These are phyloP conservation scores for Drosophila murphyi DNA, from an alignment of 1,140 invertebrate species.

Conservation along the genomic window DNA sequence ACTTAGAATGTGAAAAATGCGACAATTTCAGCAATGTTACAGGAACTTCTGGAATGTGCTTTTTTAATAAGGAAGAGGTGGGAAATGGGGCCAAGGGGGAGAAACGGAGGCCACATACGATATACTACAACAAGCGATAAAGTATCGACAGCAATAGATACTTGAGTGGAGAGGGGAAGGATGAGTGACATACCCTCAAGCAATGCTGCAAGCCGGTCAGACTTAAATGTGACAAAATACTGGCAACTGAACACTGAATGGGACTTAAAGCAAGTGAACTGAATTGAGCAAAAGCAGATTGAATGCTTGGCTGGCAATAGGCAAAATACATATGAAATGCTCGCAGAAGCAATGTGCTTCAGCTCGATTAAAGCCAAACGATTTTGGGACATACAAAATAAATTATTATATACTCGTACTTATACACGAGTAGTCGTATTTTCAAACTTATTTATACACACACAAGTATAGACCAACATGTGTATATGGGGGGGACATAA, in stretches of 20 bases:
- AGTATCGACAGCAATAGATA: conserved; percentile 1
- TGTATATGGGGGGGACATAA: conserved; percentile 23
- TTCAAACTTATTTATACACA: not conserved
- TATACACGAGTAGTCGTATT: not conserved
- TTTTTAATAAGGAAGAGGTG: not conserved
- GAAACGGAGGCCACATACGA: not conserved
- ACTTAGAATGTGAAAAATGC: conserved; percentile 10
- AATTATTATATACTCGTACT: conserved; percentile 21
- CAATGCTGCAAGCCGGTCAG: conserved; percentile 6
- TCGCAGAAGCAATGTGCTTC: conserved; percentile 11
- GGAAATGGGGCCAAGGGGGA: no score
- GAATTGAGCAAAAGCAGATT: not conserved
- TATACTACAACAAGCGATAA: not conserved
- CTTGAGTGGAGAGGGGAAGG: not conserved
- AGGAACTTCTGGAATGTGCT: conserved; percentile 16
- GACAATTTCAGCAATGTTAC: conserved; percentile 27
- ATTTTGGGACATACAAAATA: conserved; percentile 12
- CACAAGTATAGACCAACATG: not conserved
- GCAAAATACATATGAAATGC: not conserved
- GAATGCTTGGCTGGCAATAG: not conserved
- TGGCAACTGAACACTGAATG: conserved; percentile 1
- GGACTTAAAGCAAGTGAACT: not conserved
- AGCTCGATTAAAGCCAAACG: conserved; percentile 18
- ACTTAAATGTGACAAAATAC: conserved; percentile 19
- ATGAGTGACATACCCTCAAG: no score